A percentile compares a stretch with the other conserved stretches of the same genome.
Conservation (phyloP, 2,888 invertebrate genomes). For the Troides helena region DNA sequence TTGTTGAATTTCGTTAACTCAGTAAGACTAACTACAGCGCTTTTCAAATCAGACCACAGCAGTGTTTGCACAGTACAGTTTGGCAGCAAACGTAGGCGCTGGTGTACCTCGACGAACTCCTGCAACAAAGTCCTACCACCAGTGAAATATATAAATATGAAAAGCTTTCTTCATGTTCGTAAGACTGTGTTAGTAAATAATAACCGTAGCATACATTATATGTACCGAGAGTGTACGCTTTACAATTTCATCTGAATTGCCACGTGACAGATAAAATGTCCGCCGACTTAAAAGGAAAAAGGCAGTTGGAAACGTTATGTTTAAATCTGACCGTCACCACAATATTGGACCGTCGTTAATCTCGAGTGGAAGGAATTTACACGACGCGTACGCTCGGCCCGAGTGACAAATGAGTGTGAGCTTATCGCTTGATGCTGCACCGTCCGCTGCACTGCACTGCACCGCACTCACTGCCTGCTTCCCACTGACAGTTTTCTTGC, state of each 20-base stretch:
- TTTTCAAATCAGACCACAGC: too few species aligned
- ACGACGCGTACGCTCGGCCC: constrained; percentile 63
- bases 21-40: too few species aligned
- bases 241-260: constrained; percentile 44
- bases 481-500: constrained; percentile 34
- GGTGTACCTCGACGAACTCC: too few species aligned
- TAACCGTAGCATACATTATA: neutral
- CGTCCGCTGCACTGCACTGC: constrained; percentile 36
- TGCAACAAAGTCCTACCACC: too few species aligned
- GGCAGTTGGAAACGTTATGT: constrained; percentile 25
- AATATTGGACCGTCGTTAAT: constrained; percentile 65
- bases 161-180: too few species aligned
- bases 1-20: too few species aligned
- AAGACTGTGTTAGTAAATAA: neutral
- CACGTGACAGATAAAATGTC: constrained; percentile 28
- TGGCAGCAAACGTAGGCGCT: too few species aligned
- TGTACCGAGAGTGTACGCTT: neutral
- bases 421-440: constrained; percentile 52
- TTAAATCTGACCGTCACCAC: constrained; percentile 38
- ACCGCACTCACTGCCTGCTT: constrained; percentile 47
- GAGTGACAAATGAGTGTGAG: constrained; percentile 74
- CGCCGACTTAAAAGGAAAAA: constrained; percentile 24
- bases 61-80: too few species aligned
- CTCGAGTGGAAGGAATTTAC: constrained; percentile 69
- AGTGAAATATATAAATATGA: too few species aligned